Evolutionary conservation across 2,888 invertebrate species (phyloP), one percentile per base, ranked within the genome.

Genomic region (Polyploca ridens): DNA sequence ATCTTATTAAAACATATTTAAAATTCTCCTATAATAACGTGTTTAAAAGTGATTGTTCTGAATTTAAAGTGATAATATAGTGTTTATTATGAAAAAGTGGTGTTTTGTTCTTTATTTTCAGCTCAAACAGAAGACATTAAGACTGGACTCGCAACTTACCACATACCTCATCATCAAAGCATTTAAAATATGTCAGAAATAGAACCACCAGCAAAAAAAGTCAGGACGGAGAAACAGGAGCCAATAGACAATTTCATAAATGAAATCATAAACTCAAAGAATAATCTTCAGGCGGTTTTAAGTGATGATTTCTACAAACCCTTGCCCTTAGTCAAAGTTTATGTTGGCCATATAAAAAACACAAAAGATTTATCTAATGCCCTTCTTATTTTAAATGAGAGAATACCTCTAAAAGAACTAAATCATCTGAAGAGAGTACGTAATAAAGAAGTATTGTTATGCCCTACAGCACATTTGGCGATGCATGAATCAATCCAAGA

Each of bases 381-480:
- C 0, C 95, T 98, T 58, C 74, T 89, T 33, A 85, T 94, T 57
- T 85, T 97, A 14, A 96, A 95, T 72, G 90, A 95, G 38, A 91
- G 93, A 38, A 74, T 95, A 49, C 96, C 97, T 0, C 78, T 97
- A 5, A 93, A 94, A 16, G 91, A 94, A 16, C 88, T 97, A 11
- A 94, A 94, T 60, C 97, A 98, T 87, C 89, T 98, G 19, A 98
- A 98, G 83, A 94, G 98, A 70, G 96, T 97, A 0, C 93, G 94
- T 57, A 94, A 95, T 7, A 94, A 89, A 59, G 94, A 95, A 33
- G 90, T 97, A 0, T 79, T 97, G 13, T 63, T 94, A 71, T 97
- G 78, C 90, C 95, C 78, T 75, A 91, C 58, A 33, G 78, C 64
- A 63, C 78, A 67, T 69, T 74, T 82, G n/a, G 73, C 5, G 44